Conservation (phyloP, 1,140 invertebrate species). For the Diabrotica virgifera region DNA sequence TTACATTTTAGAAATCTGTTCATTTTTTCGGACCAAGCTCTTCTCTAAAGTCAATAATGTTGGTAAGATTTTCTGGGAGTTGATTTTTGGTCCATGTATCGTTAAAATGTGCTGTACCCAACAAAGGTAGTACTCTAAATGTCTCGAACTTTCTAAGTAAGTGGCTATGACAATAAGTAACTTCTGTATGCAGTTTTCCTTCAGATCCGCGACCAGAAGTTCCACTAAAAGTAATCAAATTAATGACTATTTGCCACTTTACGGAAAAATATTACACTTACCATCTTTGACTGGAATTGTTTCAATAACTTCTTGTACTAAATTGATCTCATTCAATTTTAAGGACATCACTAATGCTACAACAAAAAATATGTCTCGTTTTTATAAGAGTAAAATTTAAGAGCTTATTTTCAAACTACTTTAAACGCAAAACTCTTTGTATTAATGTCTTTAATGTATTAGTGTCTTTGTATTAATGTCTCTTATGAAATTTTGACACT, state of each 20-base stretch:
- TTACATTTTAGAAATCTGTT: slow-evolving; percentile 84
- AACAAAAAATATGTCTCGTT: slow-evolving; percentile 25
- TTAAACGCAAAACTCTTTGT: too few species aligned
- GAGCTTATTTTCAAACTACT: too few species aligned
- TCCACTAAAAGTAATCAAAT: slow-evolving; percentile 62
- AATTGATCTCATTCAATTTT: slow-evolving; percentile 76
- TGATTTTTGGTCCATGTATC: slow-evolving; percentile 51
- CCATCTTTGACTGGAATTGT: slow-evolving; percentile 70
- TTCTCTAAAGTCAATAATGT: slow-evolving; percentile 75
- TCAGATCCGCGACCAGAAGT: slow-evolving; percentile 65
- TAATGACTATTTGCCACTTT: background rate
- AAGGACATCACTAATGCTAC: slow-evolving; percentile 80
- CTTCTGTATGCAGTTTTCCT: slow-evolving; percentile 73
- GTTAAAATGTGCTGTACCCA: slow-evolving; percentile 64
- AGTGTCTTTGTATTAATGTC: too few species aligned
- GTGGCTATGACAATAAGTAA: slow-evolving; percentile 67
- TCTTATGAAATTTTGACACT: too few species aligned
- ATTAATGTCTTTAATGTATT: too few species aligned
- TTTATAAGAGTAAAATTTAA: too few species aligned
- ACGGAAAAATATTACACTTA: slow-evolving; percentile 52
- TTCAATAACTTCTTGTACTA: slow-evolving; percentile 85
- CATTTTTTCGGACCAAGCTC: slow-evolving; percentile 73
- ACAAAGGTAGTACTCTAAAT: slow-evolving; percentile 83
- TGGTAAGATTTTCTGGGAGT: slow-evolving; percentile 55
- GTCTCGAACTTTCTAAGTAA: slow-evolving; percentile 71